Conservation (phyloP, 2,888 invertebrate species). For the Chaitophorus viminalis region DNA sequence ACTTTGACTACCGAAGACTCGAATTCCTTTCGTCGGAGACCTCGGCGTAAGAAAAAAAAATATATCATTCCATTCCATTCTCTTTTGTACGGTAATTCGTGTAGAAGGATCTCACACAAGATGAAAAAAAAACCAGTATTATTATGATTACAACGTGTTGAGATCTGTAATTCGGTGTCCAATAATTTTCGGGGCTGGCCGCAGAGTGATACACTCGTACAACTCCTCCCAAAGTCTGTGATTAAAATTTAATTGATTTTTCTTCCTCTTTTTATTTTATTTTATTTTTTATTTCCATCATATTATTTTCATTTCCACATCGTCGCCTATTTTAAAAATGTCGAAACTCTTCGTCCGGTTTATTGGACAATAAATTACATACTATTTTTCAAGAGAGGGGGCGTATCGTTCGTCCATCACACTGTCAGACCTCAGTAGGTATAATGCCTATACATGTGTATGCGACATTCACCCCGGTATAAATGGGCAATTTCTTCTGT, state of each 20-base stretch:
- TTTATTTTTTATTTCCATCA: conserved; percentile 42
- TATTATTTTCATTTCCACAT: conserved; percentile 31
- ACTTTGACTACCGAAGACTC: conserved; percentile 52
- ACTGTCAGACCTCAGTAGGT: background rate
- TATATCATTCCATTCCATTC: conserved; percentile 60
- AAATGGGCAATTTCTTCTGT: background rate
- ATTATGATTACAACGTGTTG: conserved; percentile 59
- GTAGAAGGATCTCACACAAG: conserved; percentile 38
- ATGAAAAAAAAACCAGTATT: conserved; percentile 56
- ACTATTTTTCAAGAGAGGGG: conserved; percentile 33
- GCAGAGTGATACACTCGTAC: conserved; percentile 46
- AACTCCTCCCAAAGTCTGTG: conserved; percentile 50
- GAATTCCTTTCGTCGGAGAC: conserved; percentile 55
- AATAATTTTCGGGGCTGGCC: conserved; percentile 47
- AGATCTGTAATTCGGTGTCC: conserved; percentile 56
- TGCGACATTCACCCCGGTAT: conserved; percentile 1
- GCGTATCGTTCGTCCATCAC: conserved; percentile 45
- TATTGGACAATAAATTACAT: conserved; percentile 51
- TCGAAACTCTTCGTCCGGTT: conserved; percentile 57
- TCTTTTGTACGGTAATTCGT: conserved; percentile 47
- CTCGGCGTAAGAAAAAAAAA: conserved; percentile 42
- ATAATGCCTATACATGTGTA: background rate
- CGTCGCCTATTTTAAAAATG: conserved; percentile 47
- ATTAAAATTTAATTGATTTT: conserved; percentile 62
- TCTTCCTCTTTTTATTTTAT: conserved; percentile 21